A percentile compares a stretch with the other conserved stretches of the same genome.
Conservation (phyloP, 2,888 invertebrate species). For the Chymomyza procnemis region DNA sequence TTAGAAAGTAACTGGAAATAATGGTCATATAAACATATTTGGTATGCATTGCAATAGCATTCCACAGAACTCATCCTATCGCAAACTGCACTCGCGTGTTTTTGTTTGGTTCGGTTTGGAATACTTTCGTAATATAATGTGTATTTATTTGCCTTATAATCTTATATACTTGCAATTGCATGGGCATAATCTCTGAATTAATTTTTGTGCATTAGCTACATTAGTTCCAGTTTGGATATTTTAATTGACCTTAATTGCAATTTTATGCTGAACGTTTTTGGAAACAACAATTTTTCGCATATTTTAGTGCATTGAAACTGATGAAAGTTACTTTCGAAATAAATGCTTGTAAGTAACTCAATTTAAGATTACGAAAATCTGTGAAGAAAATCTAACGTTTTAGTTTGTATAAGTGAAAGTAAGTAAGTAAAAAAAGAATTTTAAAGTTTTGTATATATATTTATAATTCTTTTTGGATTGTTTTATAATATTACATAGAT, state of each 20-base stretch:
- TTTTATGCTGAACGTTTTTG: slow-evolving; percentile 50
- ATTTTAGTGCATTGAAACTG: background rate
- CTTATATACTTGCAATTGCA: slow-evolving; percentile 36
- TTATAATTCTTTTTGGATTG: no score
- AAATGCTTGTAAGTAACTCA: background rate
- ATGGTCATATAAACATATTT: slow-evolving; percentile 20
- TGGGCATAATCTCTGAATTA: slow-evolving; percentile 48
- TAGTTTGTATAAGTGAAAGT: no score
- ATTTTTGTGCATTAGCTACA: slow-evolving; percentile 14
- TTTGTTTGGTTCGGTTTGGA: background rate
- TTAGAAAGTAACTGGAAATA: slow-evolving; percentile 63
- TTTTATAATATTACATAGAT: no score
- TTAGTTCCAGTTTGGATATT: slow-evolving; percentile 29
- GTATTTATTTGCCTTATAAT: slow-evolving; percentile 11
- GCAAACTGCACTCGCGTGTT: background rate
- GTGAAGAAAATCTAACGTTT: no score
- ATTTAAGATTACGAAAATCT: no score
- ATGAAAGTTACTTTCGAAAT: background rate
- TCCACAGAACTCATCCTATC: background rate
- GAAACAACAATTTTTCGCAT: background rate
- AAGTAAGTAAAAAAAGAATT: no score
- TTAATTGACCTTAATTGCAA: slow-evolving; percentile 54
- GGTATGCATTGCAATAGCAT: background rate
- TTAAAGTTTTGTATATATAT: no score
- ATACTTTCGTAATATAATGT: background rate